Evolutionary conservation across 2,113 vertebrate genomes (phyloP).

Genomic region (Mustelus asterias): DNA sequence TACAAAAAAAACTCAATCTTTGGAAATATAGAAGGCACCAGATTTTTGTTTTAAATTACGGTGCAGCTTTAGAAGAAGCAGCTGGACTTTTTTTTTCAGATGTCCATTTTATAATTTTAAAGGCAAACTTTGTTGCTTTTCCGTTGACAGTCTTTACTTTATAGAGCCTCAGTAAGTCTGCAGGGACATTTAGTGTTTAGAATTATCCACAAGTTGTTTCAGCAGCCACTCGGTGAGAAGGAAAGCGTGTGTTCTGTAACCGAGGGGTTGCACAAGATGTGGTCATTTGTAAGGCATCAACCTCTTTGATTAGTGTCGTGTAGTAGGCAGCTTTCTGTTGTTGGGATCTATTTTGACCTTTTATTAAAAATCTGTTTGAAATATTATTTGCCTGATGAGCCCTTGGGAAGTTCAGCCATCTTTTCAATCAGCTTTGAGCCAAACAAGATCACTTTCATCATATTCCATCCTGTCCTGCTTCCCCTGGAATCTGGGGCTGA

Average conservation of each 20-base stretch:
- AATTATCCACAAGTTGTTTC: neutral
- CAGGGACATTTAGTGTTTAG: neutral
- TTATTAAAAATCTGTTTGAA: neutral
- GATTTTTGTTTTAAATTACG: neutral
- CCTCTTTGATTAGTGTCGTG: neutral
- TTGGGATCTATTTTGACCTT: neutral
- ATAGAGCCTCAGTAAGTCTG: neutral
- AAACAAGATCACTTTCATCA: neutral
- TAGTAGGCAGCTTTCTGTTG: neutral
- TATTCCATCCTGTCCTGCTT: neutral
- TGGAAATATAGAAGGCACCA: constrained; percentile 4
- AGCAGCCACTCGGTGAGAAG: neutral
- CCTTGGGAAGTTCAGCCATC: neutral
- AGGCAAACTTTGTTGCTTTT: neutral
- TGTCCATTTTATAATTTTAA: constrained; percentile 8
- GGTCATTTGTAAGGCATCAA: neutral
- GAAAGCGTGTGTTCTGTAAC: neutral
- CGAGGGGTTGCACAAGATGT: neutral
- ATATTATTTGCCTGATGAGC: neutral
- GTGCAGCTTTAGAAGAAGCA: neutral
- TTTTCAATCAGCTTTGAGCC: neutral
- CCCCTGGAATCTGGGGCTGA: neutral
- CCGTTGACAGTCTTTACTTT: neutral
- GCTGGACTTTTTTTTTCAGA: constrained; percentile 13
- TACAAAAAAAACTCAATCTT: constrained; percentile 4